phyloP scores from a whole-genome alignment of 2,113 vertebrate species.

The Perognathus longimembris region DNA sequence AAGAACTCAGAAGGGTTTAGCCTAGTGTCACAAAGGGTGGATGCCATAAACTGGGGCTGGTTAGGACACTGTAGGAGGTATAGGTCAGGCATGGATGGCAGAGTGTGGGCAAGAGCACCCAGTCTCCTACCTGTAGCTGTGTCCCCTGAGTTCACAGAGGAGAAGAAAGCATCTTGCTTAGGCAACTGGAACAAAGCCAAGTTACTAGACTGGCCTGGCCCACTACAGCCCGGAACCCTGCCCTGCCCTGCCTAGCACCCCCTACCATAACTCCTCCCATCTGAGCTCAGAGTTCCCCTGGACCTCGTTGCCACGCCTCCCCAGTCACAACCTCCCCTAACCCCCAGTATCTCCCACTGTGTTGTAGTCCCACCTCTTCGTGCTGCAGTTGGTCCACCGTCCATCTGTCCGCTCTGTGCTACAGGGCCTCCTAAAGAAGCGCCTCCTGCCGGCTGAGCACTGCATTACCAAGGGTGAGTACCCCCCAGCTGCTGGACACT shows the following conservation, averaged over 20 bases:
- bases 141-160: neutral
- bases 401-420: conserved; percentile 95
- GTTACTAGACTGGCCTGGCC: neutral
- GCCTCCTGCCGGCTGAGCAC: conserved; percentile 95
- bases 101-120: neutral
- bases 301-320: conserved; percentile 68
- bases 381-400: conserved; percentile 96
- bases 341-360: neutral
- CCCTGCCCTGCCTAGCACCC: neutral
- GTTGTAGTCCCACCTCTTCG: conserved; percentile 96
- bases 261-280: neutral
- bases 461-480: conserved; percentile 97
- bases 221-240: fast-evolving
- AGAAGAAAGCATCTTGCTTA: neutral
- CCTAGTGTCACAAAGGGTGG: neutral
- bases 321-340: fast-evolving
- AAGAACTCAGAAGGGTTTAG: no score
- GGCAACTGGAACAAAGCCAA: no score
- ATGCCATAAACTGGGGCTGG: neutral
- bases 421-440: conserved; percentile 97
- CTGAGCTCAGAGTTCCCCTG: neutral
- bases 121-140: neutral
- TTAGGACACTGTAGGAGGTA: neutral
- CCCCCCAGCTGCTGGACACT: neutral
- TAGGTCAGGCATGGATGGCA: neutral